phyloP scores from a whole-genome alignment of 2,113 vertebrate genomes.

The Mastomys natalensis region DNA sequence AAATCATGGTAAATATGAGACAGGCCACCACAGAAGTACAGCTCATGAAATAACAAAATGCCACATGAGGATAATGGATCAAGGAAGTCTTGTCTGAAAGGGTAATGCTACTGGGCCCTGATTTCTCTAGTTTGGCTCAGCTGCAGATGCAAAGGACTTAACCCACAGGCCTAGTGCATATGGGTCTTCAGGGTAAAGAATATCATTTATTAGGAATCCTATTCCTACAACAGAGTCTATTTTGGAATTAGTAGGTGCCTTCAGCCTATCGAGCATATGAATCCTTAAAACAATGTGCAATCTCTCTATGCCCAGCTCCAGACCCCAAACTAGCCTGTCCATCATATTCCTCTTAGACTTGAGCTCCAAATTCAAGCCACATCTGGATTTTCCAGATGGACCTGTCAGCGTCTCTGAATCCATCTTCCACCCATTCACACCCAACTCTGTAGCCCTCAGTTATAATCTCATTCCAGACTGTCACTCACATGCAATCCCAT shows the following conservation, averaged over 20 bases:
- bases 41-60: background rate
- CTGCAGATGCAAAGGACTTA: background rate
- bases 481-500: too few relatives aligned
- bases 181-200: background rate
- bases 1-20: background rate
- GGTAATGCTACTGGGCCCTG: background rate
- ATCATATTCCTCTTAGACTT: background rate
- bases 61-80: background rate
- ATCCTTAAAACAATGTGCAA: background rate
- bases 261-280: background rate
- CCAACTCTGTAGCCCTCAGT: background rate
- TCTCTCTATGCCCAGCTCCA: background rate
- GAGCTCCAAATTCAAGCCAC: background rate
- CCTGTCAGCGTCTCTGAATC: background rate
- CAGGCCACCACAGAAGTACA: background rate
- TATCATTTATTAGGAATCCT: too few relatives aligned
- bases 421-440: background rate
- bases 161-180: too few relatives aligned
- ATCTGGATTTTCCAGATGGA: too few relatives aligned
- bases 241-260: background rate
- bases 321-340: accelerated
- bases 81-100: background rate
- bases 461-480: background rate
- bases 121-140: background rate
- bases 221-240: background rate